These are phyloP conservation scores for Odocoileus hemionus DNA, from an alignment of 2,113 vertebrate genomes.

Conservation along the genomic window DNA sequence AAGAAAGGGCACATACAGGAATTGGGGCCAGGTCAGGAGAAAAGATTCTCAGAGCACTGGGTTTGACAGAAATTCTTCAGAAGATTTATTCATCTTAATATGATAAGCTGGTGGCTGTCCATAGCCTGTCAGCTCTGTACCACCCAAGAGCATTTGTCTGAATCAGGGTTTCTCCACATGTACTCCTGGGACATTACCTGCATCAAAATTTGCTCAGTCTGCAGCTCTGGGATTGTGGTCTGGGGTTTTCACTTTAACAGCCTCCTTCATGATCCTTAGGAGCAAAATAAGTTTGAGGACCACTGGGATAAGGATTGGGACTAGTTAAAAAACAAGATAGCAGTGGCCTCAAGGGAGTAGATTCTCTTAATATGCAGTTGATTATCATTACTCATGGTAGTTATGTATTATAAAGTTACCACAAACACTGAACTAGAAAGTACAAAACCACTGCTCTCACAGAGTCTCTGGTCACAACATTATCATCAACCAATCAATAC, in stretches of 20 bases:
- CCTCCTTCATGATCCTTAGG: background rate
- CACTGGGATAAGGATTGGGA: background rate
- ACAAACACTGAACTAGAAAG: background rate
- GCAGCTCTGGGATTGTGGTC: background rate
- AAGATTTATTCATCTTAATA: background rate
- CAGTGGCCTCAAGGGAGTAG: background rate
- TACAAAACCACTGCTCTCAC: background rate
- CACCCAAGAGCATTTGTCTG: background rate
- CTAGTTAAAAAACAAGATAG: background rate
- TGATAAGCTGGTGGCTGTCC: background rate
- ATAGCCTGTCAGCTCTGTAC: no score
- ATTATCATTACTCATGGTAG: background rate
- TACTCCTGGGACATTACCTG: background rate
- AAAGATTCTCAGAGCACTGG: background rate
- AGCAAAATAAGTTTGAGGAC: background rate
- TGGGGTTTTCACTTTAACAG: background rate
- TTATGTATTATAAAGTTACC: background rate
- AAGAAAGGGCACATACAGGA: background rate
- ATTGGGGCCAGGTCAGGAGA: background rate
- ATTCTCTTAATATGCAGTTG: background rate
- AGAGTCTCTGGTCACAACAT: background rate
- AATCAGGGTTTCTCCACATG: background rate
- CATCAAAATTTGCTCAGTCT: background rate
- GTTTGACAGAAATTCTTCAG: background rate
- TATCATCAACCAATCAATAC: background rate